phyloP scores from a whole-genome alignment of 1,140 invertebrate genomes.

The Parasteatoda tepidariorum region DNA sequence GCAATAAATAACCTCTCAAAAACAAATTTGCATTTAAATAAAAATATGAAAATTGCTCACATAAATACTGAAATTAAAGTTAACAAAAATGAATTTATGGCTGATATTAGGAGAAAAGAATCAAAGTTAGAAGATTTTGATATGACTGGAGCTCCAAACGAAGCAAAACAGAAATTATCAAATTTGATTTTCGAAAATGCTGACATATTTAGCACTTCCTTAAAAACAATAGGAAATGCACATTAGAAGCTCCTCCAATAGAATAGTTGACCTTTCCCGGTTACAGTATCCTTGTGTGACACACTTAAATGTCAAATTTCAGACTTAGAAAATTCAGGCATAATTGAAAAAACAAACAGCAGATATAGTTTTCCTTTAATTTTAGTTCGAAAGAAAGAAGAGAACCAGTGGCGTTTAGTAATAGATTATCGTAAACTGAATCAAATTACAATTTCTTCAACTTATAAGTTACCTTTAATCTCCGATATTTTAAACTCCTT shows the following conservation, averaged over 20 bases:
- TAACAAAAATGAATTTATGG: neutral
- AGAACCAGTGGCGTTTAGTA: no score
- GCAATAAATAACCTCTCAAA: neutral
- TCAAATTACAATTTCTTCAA: no score
- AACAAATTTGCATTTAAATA: neutral
- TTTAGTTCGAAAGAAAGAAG: no score
- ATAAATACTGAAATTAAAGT: neutral
- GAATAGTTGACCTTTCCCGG: neutral
- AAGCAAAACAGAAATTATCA: neutral
- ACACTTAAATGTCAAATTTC: neutral
- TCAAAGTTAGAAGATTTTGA: neutral
- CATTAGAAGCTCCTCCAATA: no score
- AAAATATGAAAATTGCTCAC: neutral
- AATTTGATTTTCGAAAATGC: neutral
- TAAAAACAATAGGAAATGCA: neutral
- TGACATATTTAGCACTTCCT: neutral
- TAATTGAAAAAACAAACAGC: no score
- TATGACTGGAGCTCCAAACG: neutral
- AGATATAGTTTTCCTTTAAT: no score
- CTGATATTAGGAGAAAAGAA: neutral
- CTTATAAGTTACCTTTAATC: neutral
- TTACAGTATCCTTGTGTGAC: neutral
- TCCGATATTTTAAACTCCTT: no score
- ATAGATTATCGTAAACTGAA: no score
- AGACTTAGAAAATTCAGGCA: neutral